phyloP scores from a whole-genome alignment of 2,888 invertebrate species.

The Cephus runcator region DNA sequence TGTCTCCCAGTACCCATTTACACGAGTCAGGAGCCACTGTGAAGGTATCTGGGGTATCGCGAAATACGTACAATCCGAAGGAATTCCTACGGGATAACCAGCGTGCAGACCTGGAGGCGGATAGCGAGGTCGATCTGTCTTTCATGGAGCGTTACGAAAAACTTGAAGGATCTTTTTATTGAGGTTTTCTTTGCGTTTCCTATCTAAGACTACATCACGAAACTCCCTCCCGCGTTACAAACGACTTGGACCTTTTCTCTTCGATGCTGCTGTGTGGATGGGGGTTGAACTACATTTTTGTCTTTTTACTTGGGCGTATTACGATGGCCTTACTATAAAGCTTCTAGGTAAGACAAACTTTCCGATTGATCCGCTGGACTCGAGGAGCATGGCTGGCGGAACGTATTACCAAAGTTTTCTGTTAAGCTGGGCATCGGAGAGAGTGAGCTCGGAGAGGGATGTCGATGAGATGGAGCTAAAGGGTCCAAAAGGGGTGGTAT shows the following conservation, averaged over 20 bases:
- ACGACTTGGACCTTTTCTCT: no score
- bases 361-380: constrained; percentile 32
- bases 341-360: constrained; percentile 24
- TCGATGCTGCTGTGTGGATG: no score
- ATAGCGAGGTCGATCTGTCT: no score
- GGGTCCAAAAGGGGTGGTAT: constrained; percentile 34
- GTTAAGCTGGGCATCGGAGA: constrained; percentile 9
- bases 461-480: constrained; percentile 13
- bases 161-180: no score
- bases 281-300: not conserved
- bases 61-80: no score
- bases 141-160: no score
- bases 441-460: constrained; percentile 14
- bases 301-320: not conserved
- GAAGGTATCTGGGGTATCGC: no score
- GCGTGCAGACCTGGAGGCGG: no score
- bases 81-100: no score
- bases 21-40: no score
- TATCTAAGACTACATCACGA: not conserved
- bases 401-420: constrained; percentile 56
- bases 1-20: no score
- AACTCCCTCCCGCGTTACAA: not conserved
- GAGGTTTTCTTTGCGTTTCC: no score
- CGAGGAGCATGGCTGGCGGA: constrained; percentile 7
- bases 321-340: not conserved